These are phyloP conservation scores for Ictidomys tridecemlineatus DNA, from an alignment of 2,113 vertebrate genomes.

Conservation along the genomic window DNA sequence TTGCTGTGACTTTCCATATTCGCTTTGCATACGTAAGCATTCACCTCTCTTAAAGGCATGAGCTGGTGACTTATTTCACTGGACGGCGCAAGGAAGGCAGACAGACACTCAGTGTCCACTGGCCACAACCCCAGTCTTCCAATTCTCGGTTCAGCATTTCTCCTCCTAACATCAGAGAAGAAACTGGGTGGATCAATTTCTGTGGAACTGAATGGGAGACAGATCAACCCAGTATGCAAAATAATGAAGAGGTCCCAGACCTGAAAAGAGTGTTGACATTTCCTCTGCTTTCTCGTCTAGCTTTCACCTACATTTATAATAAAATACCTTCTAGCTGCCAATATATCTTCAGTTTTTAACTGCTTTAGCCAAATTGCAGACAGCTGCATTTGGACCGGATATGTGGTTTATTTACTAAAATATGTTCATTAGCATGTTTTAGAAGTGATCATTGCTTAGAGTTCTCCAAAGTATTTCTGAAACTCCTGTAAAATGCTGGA, in stretches of 20 bases:
- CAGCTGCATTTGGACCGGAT: background rate
- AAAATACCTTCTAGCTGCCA: background rate
- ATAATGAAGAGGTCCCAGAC: background rate
- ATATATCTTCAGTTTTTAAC: background rate
- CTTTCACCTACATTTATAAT: background rate
- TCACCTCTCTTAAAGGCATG: background rate
- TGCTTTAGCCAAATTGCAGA: background rate
- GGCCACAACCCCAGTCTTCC: background rate
- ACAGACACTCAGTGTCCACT: background rate
- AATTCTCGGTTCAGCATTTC: background rate
- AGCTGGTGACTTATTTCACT: background rate
- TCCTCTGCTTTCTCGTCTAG: background rate
- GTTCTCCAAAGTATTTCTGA: slow-evolving; percentile 3
- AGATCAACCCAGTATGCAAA: background rate
- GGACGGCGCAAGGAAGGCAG: no score
- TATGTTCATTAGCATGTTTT: background rate
- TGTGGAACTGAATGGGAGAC: background rate
- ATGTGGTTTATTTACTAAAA: background rate
- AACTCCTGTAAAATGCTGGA: background rate
- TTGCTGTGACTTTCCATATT: no score
- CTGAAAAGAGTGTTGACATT: background rate
- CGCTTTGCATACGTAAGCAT: background rate
- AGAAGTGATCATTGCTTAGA: background rate
- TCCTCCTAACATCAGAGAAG: background rate
- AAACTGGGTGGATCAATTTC: background rate